phyloP scores from a whole-genome alignment of 1,140 invertebrate species.

The Lordiphosa collinella region DNA sequence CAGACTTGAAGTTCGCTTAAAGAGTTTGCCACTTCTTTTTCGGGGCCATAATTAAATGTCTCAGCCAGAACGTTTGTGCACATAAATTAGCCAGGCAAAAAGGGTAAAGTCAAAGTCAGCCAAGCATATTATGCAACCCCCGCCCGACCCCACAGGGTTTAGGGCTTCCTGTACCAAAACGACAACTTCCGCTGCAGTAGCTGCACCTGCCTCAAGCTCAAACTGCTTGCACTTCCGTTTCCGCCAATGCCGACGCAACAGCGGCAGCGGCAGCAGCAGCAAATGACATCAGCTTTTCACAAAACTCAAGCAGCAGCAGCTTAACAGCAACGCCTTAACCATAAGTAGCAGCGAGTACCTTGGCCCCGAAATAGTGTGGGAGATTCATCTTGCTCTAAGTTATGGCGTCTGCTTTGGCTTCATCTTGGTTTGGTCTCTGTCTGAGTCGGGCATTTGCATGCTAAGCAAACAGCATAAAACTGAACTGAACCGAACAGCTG shows the following conservation, averaged over 20 bases:
- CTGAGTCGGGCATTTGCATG: background rate
- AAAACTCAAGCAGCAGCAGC: no score
- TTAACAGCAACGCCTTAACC: no score
- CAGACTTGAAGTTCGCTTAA: conserved; percentile 31
- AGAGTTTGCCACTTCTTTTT: background rate
- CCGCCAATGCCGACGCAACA: conserved; percentile 11
- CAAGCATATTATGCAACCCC: conserved; percentile 35
- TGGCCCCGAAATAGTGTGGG: conserved; percentile 2
- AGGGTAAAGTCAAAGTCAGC: conserved; percentile 39
- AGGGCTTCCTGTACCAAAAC: conserved; percentile 64
- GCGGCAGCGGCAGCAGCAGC: no score
- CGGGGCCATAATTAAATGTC: conserved; percentile 23
- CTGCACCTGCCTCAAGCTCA: conserved; percentile 6
- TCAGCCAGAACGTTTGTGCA: conserved; percentile 39
- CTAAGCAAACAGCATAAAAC: conserved; percentile 10
- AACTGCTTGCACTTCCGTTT: conserved; percentile 49
- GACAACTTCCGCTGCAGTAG: conserved; percentile 64
- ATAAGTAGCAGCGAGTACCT: background rate
- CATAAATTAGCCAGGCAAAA: conserved; percentile 64
- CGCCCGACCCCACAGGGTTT: conserved; percentile 3
- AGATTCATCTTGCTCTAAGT: conserved; percentile 63
- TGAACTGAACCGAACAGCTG: no score
- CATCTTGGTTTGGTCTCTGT: background rate
- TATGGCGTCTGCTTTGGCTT: conserved; percentile 34
- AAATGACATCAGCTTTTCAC: conserved; percentile 35